A percentile compares a stretch with the other conserved stretches of the same genome.
Evolutionary conservation across 2,113 vertebrate genomes (phyloP).

Genomic region (Dunckerocampus dactyliophorus): DNA sequence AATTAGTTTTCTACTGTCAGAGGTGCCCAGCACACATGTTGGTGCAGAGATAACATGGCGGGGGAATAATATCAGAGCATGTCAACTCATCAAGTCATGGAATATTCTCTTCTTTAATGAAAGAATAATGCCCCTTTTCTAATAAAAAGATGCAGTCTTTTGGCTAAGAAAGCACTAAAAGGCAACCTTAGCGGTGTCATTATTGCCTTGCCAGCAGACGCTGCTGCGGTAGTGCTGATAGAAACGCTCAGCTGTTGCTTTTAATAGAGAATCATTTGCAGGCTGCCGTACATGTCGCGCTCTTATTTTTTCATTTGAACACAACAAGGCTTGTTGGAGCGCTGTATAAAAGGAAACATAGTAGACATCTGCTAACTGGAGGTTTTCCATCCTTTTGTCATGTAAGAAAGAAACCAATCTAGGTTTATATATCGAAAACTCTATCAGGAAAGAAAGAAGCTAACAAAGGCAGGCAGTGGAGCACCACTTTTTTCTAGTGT

Average conservation of each 20-base stretch:
- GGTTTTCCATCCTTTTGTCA: no score
- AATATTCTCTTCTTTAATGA: slow-evolving; percentile 15
- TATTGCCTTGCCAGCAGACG: background rate
- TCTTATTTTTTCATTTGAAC: background rate
- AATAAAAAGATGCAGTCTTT: background rate
- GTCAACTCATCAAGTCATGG: slow-evolving; percentile 45
- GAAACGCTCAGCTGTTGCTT: background rate
- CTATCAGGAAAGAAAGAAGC: background rate
- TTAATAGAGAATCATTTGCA: background rate
- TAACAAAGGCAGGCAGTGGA: no score
- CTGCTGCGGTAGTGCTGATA: background rate
- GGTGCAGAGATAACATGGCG: slow-evolving; percentile 25
- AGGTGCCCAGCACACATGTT: slow-evolving; percentile 12
- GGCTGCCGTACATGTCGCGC: background rate
- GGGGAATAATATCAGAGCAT: no score
- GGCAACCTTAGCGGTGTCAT: background rate
- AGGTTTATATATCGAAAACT: background rate
- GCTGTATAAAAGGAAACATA: background rate
- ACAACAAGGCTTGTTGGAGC: background rate
- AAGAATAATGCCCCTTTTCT: no score
- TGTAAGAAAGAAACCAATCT: background rate
- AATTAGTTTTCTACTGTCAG: slow-evolving; percentile 70
- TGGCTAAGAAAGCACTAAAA: background rate
- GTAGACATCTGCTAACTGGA: no score
- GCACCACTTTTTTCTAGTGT: no score